Base-by-base conservation (phyloP, 2,888 invertebrate species). In the Autographa gamma region DNA sequence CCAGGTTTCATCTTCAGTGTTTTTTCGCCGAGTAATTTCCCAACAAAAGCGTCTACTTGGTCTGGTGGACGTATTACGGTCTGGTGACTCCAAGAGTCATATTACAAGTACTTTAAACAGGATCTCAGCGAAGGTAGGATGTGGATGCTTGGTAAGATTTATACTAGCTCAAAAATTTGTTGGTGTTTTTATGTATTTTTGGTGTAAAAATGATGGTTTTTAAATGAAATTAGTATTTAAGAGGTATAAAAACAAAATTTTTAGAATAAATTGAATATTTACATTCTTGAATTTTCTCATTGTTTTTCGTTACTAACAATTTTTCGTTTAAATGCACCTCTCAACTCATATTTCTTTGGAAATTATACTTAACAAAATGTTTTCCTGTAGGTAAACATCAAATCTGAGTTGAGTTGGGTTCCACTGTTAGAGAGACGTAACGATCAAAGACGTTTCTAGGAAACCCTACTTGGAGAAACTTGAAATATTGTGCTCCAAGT, bases 1-100 rank as follows among this genome's bases (percentile, higher is more conserved):
- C 48, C 48, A n/a, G 48, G 48, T n/a, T 48, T 48, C 48, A 48
- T n/a, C 48, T 48, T 48, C 48, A 48, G n/a, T 48, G 48, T 48
- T 48, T 48, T 48, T 48, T 48, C 43, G 48, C n/a, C 48, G 48
- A 48, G 48, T 48, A 48, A 48, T 48, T 48, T 48, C 7, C 48
- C n/a, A 48, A 48, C 48, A 48, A 48, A 48, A 48, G 48, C 48
- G n/a, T n/a, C n/a, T 48, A 48, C 48, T 48, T 48, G 48, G 48
- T 48, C 48, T 48, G 48, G n/a, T 48, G 48, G n/a, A 48, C 48
- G 48, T 48, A 48, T 48, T n/a, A 48, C 48, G 48, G 48, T 48
- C 48, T 48, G 48, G n/a, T 48, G 48, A 48, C 48, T 48, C 16
- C n/a, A 48, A 48, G 48, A 48, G 48, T 48, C 48, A 48, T 48